A percentile compares a stretch with the other conserved stretches of the same genome.
Evolutionary conservation across 2,888 invertebrate species (phyloP).

Genomic region (Willowsia nigromaculata): DNA sequence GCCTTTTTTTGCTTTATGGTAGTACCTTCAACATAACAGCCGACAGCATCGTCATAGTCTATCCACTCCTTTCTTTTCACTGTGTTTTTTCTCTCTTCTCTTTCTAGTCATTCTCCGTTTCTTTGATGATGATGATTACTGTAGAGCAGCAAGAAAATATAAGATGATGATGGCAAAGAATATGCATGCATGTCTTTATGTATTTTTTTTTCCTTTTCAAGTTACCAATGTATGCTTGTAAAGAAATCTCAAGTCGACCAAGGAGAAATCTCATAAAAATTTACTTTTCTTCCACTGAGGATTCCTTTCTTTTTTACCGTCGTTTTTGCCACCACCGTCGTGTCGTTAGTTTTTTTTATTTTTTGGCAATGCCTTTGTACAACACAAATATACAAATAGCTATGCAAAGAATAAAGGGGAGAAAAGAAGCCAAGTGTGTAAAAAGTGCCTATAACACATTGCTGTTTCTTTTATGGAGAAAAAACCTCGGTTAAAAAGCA

Average conservation of each 20-base stretch:
- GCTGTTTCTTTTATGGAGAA: not conserved
- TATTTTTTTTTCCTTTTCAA: slow-evolving; percentile 13
- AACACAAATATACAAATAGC: not conserved
- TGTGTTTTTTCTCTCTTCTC: not conserved
- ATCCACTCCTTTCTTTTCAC: not conserved
- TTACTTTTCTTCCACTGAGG: slow-evolving; percentile 47
- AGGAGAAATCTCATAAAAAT: slow-evolving; percentile 66
- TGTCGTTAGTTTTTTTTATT: slow-evolving; percentile 5
- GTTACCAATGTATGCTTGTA: not conserved
- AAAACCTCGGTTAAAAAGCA: too few species aligned
- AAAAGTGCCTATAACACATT: not conserved
- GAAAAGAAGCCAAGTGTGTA: not conserved
- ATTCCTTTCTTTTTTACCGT: slow-evolving; percentile 9
- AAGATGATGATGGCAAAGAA: not conserved
- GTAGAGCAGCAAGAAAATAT: not conserved
- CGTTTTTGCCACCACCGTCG: not conserved
- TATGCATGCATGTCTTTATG: not conserved
- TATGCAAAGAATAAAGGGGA: not conserved
- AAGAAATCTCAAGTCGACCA: slow-evolving; percentile 43
- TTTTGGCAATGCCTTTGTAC: slow-evolving; percentile 51
- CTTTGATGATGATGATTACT: slow-evolving; percentile 7
- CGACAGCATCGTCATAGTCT: not conserved
- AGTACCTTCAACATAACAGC: not conserved
- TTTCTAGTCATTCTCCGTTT: slow-evolving; percentile 11
- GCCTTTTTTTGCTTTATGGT: slow-evolving; percentile 63